Evolutionary conservation across 2,113 vertebrate genomes (phyloP).

Genomic region (Falcunculus frontatus): DNA sequence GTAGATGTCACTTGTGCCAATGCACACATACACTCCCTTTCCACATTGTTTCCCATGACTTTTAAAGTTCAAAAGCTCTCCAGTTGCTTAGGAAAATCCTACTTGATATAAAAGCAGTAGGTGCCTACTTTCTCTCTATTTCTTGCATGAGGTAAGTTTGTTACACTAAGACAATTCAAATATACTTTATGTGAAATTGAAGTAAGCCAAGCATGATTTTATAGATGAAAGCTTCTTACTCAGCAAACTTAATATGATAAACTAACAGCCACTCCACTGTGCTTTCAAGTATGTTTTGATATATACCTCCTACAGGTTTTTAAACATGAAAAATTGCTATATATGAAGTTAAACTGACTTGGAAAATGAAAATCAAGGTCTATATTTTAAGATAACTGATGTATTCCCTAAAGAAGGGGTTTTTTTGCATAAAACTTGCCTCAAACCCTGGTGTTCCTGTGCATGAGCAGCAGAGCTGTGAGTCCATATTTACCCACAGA

Average conservation of each 20-base stretch:
- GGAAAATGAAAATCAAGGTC: conserved; percentile 17
- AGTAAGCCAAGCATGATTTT: neutral
- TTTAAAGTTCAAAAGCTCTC: conserved; percentile 25
- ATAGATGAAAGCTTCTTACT: neutral
- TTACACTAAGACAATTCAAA: neutral
- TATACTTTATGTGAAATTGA: neutral
- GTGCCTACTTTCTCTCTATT: neutral
- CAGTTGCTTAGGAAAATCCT: neutral
- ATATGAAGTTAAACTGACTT: neutral
- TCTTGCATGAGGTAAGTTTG: neutral
- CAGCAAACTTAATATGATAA: neutral
- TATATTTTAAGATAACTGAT: neutral
- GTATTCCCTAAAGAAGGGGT: neutral
- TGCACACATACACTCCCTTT: conserved; percentile 57
- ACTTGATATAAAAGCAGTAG: neutral
- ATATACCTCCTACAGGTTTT: neutral
- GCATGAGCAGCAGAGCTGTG: neutral
- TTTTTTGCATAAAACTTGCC: neutral
- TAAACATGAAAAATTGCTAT: neutral
- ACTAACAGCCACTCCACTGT: neutral
- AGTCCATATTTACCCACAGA: neutral
- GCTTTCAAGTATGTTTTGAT: conserved; percentile 18
- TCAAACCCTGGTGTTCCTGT: neutral
- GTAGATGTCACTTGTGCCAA: conserved; percentile 31
- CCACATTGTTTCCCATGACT: conserved; percentile 11